Percentiles rank a stretch among this genome's conserved stretches.
These are phyloP conservation scores for Hemibates koningsi DNA, from an alignment of 2,113 vertebrate genomes.

Conservation along the genomic window DNA sequence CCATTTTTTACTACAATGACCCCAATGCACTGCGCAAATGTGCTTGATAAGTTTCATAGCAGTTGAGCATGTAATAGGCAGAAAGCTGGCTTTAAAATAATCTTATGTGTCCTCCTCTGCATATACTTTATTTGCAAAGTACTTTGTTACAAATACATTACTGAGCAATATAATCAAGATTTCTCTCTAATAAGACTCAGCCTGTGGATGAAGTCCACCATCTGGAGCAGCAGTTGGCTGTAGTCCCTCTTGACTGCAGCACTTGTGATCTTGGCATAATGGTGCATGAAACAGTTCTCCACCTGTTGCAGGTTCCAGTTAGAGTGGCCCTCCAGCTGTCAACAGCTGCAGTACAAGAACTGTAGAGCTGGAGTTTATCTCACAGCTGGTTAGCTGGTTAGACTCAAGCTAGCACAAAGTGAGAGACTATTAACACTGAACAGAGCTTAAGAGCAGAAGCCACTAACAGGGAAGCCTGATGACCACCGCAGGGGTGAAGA, in stretches of 20 bases:
- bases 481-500: neutral
- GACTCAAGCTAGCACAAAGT: neutral
- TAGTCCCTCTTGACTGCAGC: neutral
- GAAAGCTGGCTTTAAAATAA: neutral
- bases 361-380: neutral
- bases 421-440: neutral
- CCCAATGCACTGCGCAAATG: neutral
- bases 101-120: neutral
- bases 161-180: neutral
- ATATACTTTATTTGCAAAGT: neutral
- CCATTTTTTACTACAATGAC: neutral
- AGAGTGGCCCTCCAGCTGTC: neutral
- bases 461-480: neutral
- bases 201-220: neutral
- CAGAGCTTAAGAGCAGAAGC: neutral
- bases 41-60: neutral
- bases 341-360: neutral
- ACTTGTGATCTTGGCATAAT: neutral
- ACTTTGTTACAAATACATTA: neutral
- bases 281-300: neutral
- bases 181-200: neutral
- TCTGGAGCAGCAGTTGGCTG: neutral
- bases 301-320: neutral
- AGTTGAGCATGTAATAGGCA: neutral
- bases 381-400: neutral